These are phyloP conservation scores for Zygaena filipendulae DNA, from an alignment of 2,888 invertebrate genomes.

Conservation along the genomic window DNA sequence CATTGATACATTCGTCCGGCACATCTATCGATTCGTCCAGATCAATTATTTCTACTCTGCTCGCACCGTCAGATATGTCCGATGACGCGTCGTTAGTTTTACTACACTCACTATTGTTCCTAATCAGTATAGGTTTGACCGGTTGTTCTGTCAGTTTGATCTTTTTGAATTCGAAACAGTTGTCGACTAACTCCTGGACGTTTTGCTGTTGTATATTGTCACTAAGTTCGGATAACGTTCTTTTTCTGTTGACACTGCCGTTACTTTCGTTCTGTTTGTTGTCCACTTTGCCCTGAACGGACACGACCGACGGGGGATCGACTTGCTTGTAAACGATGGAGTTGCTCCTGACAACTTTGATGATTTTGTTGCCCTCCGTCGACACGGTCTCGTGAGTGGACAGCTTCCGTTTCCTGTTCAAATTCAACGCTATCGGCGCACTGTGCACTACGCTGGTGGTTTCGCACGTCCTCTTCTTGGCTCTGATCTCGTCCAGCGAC, in stretches of 20 bases:
- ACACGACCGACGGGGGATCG: slow-evolving; percentile 27
- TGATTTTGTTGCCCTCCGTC: slow-evolving; percentile 50
- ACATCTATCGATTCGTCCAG: slow-evolving; percentile 35
- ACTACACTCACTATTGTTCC: slow-evolving; percentile 23
- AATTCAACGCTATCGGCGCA: slow-evolving; percentile 40
- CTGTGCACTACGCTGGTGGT: slow-evolving; percentile 24
- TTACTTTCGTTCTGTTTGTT: slow-evolving; percentile 27
- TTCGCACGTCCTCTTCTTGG: slow-evolving; percentile 33
- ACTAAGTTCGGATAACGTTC: slow-evolving; percentile 47
- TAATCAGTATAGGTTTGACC: slow-evolving; percentile 44
- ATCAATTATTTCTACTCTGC: slow-evolving; percentile 51
- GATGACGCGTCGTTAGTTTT: slow-evolving; percentile 11
- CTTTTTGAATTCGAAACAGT: slow-evolving; percentile 50
- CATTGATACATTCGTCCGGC: slow-evolving; percentile 24
- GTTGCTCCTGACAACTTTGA: slow-evolving; percentile 55
- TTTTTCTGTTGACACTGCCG: slow-evolving; percentile 35
- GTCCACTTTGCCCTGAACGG: slow-evolving; percentile 26
- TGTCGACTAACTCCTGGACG: slow-evolving; percentile 49
- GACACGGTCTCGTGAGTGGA: slow-evolving; percentile 52
- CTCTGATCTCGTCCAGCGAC: slow-evolving; percentile 62
- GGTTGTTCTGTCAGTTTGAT: slow-evolving; percentile 41
- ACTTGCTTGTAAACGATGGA: slow-evolving; percentile 56
- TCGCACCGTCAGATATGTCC: slow-evolving; percentile 30
- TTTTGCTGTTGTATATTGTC: slow-evolving; percentile 43
- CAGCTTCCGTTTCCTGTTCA: slow-evolving; percentile 46